Base-by-base conservation (phyloP, 2,888 invertebrate genomes). In the Acronicta psi region DNA sequence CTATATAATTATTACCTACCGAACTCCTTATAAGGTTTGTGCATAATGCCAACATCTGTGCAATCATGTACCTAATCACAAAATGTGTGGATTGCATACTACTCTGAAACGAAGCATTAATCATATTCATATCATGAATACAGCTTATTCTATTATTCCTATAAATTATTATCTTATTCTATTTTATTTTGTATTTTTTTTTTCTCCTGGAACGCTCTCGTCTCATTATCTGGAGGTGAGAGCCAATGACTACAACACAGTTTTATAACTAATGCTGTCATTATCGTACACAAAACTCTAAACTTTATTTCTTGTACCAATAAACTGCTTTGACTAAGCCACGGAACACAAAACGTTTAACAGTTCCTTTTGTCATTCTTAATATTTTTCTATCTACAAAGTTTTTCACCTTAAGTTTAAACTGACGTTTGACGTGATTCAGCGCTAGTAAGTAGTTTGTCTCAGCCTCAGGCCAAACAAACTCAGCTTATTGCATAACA, bases 401-500 rank as follows among this genome's bases (percentile, higher is more conserved):
- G 66, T 69, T 65, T 68, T 58, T 69, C 69, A 59, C 71, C 74
- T 68, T 50, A 52, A 69, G 57, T 66, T 44, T 70, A 65, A 76
- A 72, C 74, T 80, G 82, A 80, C 72, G 80, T 83, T 71, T 84
- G 82, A 81, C 67, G 67, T 83, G 88, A 85, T 86, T 88, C 86
- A 83, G 81, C 83, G 81, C 77, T 84, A 83, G 85, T 88, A 87
- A 83, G 85, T 88, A 87, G 89, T 86, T 86, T 86, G 84, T 85
- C 82, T 85, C 81, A 78, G 85, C 87, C 87, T 82, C 81, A 83
- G 86, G 90, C 89, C 86, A 91, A 92, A 92, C 92, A 91, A 92
- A 91, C 89, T 91, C 86, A 83, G 93, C 92, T 93, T 94, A 94
- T 94, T 93, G 91, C 87, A 80, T 81, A 82, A 89, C 88, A 93